phyloP scores from a whole-genome alignment of 2,888 invertebrate species.

The Nesidiocoris tenuis region DNA sequence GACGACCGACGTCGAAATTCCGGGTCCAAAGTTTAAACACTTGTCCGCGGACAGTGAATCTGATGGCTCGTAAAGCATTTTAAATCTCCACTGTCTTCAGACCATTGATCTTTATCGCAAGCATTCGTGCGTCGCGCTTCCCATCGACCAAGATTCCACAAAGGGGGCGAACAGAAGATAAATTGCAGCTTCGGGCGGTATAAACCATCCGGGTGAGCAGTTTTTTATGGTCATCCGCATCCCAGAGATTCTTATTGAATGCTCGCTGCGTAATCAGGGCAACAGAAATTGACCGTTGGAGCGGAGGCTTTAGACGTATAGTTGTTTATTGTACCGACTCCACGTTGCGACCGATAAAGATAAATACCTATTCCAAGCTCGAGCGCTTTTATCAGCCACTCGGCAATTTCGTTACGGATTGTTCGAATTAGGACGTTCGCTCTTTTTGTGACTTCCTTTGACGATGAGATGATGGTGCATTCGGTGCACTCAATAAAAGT shows the following conservation, averaged over 20 bases:
- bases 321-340: neutral
- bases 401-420: too few relatives aligned
- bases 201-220: neutral
- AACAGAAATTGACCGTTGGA: neutral
- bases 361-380: too few relatives aligned
- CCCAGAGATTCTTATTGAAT: neutral
- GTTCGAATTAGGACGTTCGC: too few relatives aligned
- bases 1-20: too few relatives aligned
- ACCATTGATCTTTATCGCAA: neutral
- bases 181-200: neutral
- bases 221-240: neutral
- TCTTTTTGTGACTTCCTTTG: too few relatives aligned
- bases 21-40: too few relatives aligned
- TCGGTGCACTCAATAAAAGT: too few relatives aligned
- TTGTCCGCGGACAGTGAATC: too few relatives aligned
- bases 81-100: neutral
- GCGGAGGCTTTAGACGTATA: neutral
- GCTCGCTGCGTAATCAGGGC: neutral
- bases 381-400: too few relatives aligned
- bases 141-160: neutral
- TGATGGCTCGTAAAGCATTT: neutral
- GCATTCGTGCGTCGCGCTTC: neutral
- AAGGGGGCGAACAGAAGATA: neutral
- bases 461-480: too few relatives aligned
- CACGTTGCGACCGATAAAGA: too few relatives aligned